Percentiles rank a stretch among this genome's conserved stretches.
Evolutionary conservation across 2,113 vertebrate genomes (phyloP).

Genomic region (human (Homo sapiens)): DNA sequence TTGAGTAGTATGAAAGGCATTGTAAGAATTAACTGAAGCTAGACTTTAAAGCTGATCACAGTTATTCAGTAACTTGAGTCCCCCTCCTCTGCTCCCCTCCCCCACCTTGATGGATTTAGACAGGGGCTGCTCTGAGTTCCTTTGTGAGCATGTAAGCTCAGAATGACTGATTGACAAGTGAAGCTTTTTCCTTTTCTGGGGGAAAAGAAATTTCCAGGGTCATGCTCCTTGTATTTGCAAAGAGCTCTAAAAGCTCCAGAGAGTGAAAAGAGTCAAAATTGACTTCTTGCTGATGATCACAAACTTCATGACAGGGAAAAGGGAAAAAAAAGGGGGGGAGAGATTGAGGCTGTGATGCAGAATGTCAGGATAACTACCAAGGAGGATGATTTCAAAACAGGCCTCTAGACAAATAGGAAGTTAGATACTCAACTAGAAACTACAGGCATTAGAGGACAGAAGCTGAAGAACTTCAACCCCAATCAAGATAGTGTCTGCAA

Average conservation of each 20-base stretch:
- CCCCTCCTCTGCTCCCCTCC: not conserved
- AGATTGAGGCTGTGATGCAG: constrained; percentile 72
- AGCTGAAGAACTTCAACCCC: constrained; percentile 60
- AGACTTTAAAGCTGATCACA: constrained; percentile 59
- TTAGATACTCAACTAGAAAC: constrained; percentile 47
- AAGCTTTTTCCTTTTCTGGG: constrained; percentile 70
- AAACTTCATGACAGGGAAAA: constrained; percentile 73
- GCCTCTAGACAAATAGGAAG: constrained; percentile 74
- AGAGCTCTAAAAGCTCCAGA: constrained; percentile 80
- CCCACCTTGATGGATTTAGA: constrained; percentile 62
- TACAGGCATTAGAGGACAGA: constrained; percentile 52
- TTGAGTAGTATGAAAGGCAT: constrained; percentile 28
- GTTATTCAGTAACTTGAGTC: constrained; percentile 60
- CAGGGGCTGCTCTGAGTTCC: constrained; percentile 48
- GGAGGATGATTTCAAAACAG: constrained; percentile 67
- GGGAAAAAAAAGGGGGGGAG: constrained; percentile 39
- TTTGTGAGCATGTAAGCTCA: constrained; percentile 71
- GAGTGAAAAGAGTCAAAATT: constrained; percentile 74
- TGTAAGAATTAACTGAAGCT: constrained; percentile 43
- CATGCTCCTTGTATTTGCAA: constrained; percentile 82
- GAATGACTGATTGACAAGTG: constrained; percentile 81
- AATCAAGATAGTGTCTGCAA: constrained; percentile 69
- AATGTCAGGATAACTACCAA: constrained; percentile 77
- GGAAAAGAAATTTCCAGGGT: constrained; percentile 77
- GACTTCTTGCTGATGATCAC: constrained; percentile 78